These are phyloP conservation scores for Poeciliopsis turneri DNA, from an alignment of 2,797 vertebrate species.

Conservation along the genomic window DNA sequence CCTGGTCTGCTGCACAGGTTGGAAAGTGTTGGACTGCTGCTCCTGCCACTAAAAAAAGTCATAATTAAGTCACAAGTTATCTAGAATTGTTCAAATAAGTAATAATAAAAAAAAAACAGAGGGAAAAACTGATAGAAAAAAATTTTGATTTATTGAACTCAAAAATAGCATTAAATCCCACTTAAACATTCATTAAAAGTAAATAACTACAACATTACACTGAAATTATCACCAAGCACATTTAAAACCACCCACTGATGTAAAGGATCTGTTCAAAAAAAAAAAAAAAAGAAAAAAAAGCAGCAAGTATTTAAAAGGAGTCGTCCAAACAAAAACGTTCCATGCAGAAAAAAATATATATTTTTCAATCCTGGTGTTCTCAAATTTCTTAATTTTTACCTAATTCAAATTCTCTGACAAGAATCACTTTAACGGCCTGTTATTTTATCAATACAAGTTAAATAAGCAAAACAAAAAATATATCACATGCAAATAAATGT, in stretches of 20 bases:
- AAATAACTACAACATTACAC: slow-evolving; percentile 73
- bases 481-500: slow-evolving; percentile 40
- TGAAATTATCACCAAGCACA: slow-evolving; percentile 74
- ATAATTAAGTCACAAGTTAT: neutral
- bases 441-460: slow-evolving; percentile 20
- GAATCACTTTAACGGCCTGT: slow-evolving; percentile 52
- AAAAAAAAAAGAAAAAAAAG: slow-evolving; percentile 40
- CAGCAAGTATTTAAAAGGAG: slow-evolving; percentile 57
- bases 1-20: neutral
- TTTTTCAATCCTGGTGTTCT: slow-evolving; percentile 26
- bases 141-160: slow-evolving; percentile 77
- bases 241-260: slow-evolving; percentile 63
- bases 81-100: neutral
- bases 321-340: slow-evolving; percentile 56
- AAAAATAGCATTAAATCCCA: slow-evolving; percentile 77
- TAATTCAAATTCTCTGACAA: slow-evolving; percentile 10
- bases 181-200: slow-evolving; percentile 72
- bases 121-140: slow-evolving; percentile 58
- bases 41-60: neutral
- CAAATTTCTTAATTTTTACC: slow-evolving; percentile 4
- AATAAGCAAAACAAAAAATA: slow-evolving; percentile 5
- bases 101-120: slow-evolving; percentile 2
- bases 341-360: slow-evolving; percentile 69
- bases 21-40: neutral
- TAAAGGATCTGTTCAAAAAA: slow-evolving; percentile 58